Percentiles rank a stretch among this genome's conserved stretches.
These are phyloP conservation scores for Laterallus jamaicensis DNA, from an alignment of 2,113 vertebrate species.

Conservation along the genomic window DNA sequence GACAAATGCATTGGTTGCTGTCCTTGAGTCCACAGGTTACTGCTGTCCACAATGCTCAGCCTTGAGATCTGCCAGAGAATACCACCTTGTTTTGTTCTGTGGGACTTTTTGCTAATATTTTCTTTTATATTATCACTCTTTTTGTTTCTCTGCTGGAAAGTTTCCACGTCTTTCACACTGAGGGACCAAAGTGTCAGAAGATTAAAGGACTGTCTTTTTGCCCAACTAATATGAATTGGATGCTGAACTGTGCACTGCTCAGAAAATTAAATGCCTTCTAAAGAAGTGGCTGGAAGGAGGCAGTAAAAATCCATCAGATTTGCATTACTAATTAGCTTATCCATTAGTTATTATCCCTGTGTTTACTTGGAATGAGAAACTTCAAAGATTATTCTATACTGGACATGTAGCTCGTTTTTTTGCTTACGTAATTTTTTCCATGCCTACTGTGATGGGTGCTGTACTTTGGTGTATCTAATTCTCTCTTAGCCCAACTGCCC, in stretches of 20 bases:
- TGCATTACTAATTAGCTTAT: conserved; percentile 57
- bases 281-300: conserved; percentile 45
- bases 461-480: background rate
- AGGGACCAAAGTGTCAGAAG: conserved; percentile 51
- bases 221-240: conserved; percentile 16
- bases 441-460: background rate
- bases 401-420: background rate
- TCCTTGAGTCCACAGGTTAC: background rate
- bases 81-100: conserved; percentile 9
- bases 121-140: conserved; percentile 25
- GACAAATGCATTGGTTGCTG: background rate
- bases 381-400: conserved; percentile 40
- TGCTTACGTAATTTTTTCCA: background rate
- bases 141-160: conserved; percentile 30
- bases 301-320: conserved; percentile 62
- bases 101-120: conserved; percentile 28
- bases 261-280: conserved; percentile 35
- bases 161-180: conserved; percentile 13
- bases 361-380: conserved; percentile 55
- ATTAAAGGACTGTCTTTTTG: conserved; percentile 48
- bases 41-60: background rate
- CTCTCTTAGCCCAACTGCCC: background rate
- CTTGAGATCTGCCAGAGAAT: conserved; percentile 3
- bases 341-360: conserved; percentile 40
- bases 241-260: background rate